Evolutionary conservation across 2,888 invertebrate species (phyloP).

Genomic region (Gortyna flavago): DNA sequence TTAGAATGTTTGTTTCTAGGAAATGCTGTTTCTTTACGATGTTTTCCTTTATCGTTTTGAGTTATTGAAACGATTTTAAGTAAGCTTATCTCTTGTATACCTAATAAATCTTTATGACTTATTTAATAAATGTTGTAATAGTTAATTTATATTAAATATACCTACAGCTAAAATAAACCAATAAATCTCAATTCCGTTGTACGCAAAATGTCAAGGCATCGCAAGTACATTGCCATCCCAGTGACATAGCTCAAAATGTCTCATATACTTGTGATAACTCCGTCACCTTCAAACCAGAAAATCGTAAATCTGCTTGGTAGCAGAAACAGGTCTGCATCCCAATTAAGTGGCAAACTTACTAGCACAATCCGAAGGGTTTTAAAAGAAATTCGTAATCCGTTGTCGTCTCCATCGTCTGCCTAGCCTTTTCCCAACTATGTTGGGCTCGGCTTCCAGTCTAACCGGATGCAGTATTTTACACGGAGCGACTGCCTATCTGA

Average conservation of each 20-base stretch:
- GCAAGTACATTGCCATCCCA: too few relatives aligned
- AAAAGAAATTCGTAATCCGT: too few relatives aligned
- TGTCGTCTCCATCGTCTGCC: too few relatives aligned
- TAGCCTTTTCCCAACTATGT: too few relatives aligned
- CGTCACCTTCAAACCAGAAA: background rate
- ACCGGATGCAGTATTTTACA: too few relatives aligned
- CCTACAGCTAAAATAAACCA: background rate
- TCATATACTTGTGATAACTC: background rate
- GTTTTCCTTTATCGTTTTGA: background rate
- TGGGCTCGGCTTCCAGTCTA: too few relatives aligned
- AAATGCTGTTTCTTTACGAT: background rate
- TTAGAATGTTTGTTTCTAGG: background rate
- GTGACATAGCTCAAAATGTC: background rate
- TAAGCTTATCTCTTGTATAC: background rate
- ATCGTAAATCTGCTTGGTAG: too few relatives aligned
- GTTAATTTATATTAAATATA: background rate
- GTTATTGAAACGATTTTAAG: background rate
- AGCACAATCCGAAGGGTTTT: too few relatives aligned
- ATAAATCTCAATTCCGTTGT: slow-evolving; percentile 7
- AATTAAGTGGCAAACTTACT: too few relatives aligned
- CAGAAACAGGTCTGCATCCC: too few relatives aligned
- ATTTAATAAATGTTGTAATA: slow-evolving; percentile 6
- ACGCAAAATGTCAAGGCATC: slow-evolving; percentile 10
- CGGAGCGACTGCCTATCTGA: too few relatives aligned
- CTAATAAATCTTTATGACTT: background rate